Evolutionary conservation across 2,113 vertebrate species (phyloP).

Genomic region (Anoplopoma fimbria): DNA sequence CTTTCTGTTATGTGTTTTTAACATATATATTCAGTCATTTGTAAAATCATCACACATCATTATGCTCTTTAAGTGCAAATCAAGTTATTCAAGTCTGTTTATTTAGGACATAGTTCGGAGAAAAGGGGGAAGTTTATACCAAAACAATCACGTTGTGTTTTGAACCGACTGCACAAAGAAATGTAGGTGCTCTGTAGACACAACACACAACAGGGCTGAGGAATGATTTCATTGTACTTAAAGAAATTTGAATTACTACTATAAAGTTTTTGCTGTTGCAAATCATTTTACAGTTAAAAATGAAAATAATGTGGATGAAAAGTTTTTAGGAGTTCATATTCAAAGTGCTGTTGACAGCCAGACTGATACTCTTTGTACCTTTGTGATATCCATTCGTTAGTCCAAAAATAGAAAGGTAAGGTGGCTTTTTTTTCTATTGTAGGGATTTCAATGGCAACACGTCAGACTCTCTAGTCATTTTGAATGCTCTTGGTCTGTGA

Average conservation of each 20-base stretch:
- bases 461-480: conserved; percentile 39
- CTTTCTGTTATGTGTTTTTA: neutral
- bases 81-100: neutral
- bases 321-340: no score
- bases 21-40: neutral
- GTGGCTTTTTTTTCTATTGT: conserved; percentile 45
- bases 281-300: neutral
- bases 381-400: neutral
- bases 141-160: neutral
- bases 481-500: conserved; percentile 56
- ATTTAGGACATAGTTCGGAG: neutral
- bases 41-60: neutral
- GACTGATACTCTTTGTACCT: neutral
- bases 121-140: neutral
- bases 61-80: neutral
- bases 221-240: neutral
- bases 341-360: no score
- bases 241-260: neutral
- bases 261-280: no score
- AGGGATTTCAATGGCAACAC: conserved; percentile 30
- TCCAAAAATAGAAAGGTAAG: conserved; percentile 28
- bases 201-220: neutral
- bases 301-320: neutral
- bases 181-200: neutral
- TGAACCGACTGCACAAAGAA: neutral